Percentiles rank a stretch among this genome's conserved stretches.
These are phyloP conservation scores for Apotomis turbidana DNA, from an alignment of 2,888 invertebrate genomes.

Conservation along the genomic window DNA sequence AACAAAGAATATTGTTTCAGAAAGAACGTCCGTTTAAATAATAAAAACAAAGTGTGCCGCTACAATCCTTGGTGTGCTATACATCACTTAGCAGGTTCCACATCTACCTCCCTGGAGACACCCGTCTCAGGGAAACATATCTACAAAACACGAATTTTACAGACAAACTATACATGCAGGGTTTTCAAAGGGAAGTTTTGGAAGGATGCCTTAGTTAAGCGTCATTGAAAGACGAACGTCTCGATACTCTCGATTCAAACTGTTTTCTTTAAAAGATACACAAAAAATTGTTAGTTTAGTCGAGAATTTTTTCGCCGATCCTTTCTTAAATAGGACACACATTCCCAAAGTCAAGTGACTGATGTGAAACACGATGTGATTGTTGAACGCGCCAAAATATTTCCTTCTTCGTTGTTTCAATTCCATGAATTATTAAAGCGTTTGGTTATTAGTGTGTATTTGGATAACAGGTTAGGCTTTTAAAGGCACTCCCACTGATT, in stretches of 20 bases:
- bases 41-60: slow-evolving; percentile 30
- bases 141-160: not conserved
- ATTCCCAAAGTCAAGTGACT: slow-evolving; percentile 7
- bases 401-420: not conserved
- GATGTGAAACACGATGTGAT: not conserved
- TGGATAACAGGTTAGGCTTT: slow-evolving; percentile 7
- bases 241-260: slow-evolving; percentile 4
- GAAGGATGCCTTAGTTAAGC: not conserved
- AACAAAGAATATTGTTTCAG: slow-evolving; percentile 10
- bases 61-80: slow-evolving; percentile 16
- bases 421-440: slow-evolving; percentile 1
- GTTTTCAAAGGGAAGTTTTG: not conserved
- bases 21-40: slow-evolving; percentile 22
- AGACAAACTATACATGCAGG: not conserved
- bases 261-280: not conserved
- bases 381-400: not conserved
- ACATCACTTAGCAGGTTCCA: slow-evolving; percentile 32
- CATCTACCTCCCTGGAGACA: not conserved
- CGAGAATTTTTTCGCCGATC: slow-evolving; percentile 8
- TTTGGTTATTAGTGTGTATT: not conserved
- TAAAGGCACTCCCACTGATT: slow-evolving; percentile 10
- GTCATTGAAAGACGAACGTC: slow-evolving; percentile 6
- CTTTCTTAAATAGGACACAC: slow-evolving; percentile 19
- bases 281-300: slow-evolving; percentile 25
- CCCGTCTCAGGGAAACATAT: not conserved